Base-by-base conservation (phyloP, 2,797 vertebrate species). In the Peromyscus eremicus region DNA sequence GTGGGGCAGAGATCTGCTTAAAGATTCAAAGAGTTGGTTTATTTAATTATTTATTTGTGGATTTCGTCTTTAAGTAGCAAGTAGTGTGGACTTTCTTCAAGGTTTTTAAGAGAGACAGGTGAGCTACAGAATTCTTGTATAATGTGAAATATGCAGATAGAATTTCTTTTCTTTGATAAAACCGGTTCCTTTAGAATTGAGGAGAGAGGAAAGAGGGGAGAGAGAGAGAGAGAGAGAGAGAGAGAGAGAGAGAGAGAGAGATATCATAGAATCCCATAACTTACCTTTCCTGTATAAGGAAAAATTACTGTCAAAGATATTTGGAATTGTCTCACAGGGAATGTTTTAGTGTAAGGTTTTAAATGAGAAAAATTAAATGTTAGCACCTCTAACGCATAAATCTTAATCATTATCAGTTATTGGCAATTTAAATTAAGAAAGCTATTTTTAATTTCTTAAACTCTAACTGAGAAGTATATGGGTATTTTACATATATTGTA, bases 1-100 rank as follows among this genome's bases (percentile, higher is more conserved):
- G 98, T 98, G 98, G 98, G 98, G 98, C 98, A 98, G 95, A 93
- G 97, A 91, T 93, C 97, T 97, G 97, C 97, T 91, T 98, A 95
- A 92, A 97, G 94, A 93, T 97, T 97, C 92, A 80, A 93, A 95
- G 89, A 94, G 93, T 96, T 95, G 64, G 57, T 49, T 84, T 80
- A 49, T 77, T 76, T 80, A 23, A 40, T 62, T 40, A 96, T 97
- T 95, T 91, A 43, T 91, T 97, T 95, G 92, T 37, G 90, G 95
- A 97, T 95, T 98, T 97, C 89, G 94, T 93, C 92, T 97, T 98
- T 97, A 94, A 94, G 57, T 97, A 88, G 95, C 92, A 96, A 96
- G 96, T 96, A 96, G 64, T 84, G 0, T 96, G 94, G 98, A 98
- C 97, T 98, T 98, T 90, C 85, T 93, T 94, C 40, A 85, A 89